These are phyloP conservation scores for Oryctes rhinoceros DNA, from an alignment of 1,140 invertebrate genomes.

Conservation along the genomic window DNA sequence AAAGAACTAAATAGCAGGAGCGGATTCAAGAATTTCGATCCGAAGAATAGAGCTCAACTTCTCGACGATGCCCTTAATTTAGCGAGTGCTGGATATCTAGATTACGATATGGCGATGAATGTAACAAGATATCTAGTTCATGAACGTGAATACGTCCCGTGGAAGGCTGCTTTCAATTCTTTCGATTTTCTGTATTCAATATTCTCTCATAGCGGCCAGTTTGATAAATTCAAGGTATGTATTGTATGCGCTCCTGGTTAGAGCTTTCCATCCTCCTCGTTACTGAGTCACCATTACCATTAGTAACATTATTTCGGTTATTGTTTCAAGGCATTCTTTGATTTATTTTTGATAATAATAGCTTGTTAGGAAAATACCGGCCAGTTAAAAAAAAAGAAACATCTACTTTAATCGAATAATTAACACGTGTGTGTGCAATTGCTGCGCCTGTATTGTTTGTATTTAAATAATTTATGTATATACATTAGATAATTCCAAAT, in stretches of 20 bases:
- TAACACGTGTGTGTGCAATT: too few species aligned
- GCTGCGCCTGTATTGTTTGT: too few species aligned
- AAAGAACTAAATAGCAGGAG: constrained; percentile 70
- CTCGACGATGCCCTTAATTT: constrained; percentile 89
- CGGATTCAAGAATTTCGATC: constrained; percentile 65
- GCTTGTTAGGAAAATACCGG: background rate
- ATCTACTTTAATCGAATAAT: too few species aligned
- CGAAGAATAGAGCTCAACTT: constrained; percentile 86
- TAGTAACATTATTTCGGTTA: too few species aligned
- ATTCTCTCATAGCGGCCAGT: constrained; percentile 75
- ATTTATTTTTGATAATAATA: too few species aligned
- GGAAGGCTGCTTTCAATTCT: constrained; percentile 77
- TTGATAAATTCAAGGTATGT: constrained; percentile 77
- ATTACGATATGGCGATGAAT: constrained; percentile 76
- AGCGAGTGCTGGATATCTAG: constrained; percentile 72
- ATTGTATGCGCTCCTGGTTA: too few species aligned
- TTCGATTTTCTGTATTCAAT: constrained; percentile 78
- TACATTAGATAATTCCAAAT: background rate
- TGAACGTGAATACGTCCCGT: constrained; percentile 81
- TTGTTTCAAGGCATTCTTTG: too few species aligned
- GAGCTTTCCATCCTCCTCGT: too few species aligned
- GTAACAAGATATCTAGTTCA: constrained; percentile 76
- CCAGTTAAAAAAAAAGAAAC: background rate
- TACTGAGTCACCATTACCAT: background rate
- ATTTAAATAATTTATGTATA: background rate